phyloP scores from a whole-genome alignment of 2,888 invertebrate species.

The Latrodectus elegans region DNA sequence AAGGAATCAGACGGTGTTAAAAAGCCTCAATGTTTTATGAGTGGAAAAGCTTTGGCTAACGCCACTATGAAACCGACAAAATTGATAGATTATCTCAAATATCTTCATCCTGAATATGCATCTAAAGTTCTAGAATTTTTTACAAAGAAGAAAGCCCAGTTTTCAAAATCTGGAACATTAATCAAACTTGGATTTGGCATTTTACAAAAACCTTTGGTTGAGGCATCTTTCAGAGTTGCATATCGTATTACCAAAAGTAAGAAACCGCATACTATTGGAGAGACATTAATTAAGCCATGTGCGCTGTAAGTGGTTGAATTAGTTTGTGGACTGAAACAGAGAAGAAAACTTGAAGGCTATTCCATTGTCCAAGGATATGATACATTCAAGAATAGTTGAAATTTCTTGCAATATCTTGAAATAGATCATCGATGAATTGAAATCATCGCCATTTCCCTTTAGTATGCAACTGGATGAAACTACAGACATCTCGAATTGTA shows the following conservation, averaged over 20 bases:
- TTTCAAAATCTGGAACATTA: conserved; percentile 30
- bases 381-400: conserved; percentile 58
- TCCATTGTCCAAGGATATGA: no score
- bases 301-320: conserved; percentile 50
- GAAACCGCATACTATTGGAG: conserved; percentile 62
- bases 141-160: conserved; percentile 34
- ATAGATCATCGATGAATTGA: conserved; percentile 51
- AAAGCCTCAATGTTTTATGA: conserved; percentile 63
- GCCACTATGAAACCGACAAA: conserved; percentile 65
- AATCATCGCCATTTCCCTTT: conserved; percentile 56
- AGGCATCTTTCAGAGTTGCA: conserved; percentile 58
- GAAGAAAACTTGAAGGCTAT: no score
- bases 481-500: conserved; percentile 73
- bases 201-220: conserved; percentile 40
- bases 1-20: conserved; percentile 58
- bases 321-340: not conserved
- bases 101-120: conserved; percentile 56
- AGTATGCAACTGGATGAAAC: conserved; percentile 74
- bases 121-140: conserved; percentile 43
- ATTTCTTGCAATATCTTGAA: conserved; percentile 62
- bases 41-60: conserved; percentile 62
- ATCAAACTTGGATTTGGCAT: conserved; percentile 42
- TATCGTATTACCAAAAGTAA: conserved; percentile 57
- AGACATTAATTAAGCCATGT: conserved; percentile 61
- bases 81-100: conserved; percentile 59